Evolutionary conservation across 1,140 invertebrate species (phyloP), one percentile per base, ranked within the genome.

Genomic region (Meloidogyne floridensis): DNA sequence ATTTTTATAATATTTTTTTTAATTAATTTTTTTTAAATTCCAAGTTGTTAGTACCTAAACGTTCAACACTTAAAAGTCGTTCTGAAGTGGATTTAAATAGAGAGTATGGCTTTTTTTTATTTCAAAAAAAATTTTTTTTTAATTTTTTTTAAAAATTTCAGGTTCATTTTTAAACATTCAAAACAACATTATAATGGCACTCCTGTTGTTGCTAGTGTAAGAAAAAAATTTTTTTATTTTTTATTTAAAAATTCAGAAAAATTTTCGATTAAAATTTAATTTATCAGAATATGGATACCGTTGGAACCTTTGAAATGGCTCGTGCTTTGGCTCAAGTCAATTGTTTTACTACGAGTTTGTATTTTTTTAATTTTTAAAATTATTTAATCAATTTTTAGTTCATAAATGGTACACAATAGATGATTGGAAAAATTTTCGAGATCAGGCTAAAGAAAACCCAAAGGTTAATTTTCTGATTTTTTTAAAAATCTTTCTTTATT

Each of bases 271-370:
- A 32, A 32, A 32, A 32, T 56, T 47, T 32, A 65, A 3, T 11
- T 76, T 20, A 43, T 13, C 0, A 80, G 69, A 98, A 98, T 90
- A 98, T 98, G 96, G 96, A 97, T 90, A 97, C 95, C 0, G 94
- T 96, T 72, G 96, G 96, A 72, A 97, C 95, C 15, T 97, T 97
- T 92, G 94, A 96, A 91, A 96, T 97, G 94, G 95, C 95, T 0
- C 93, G 93, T 89, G 93, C 93, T 77, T 91, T 97, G 13, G 93
- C 93, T 54, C 94, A 95, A 92, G 93, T 95, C 90, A 93, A 93
- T 4, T 90, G 96, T 43, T 96, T 97, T 90, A 97, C 95, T 43
- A 93, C 94, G 65, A 93, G 77, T 79, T 79, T 20, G 8, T 11
- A 43, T 79, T 13, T 47, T 42, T 97, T 43, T 95, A 97, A 20